Evolutionary conservation across 2,113 vertebrate species (phyloP).

Genomic region (Pygoscelis adeliae): DNA sequence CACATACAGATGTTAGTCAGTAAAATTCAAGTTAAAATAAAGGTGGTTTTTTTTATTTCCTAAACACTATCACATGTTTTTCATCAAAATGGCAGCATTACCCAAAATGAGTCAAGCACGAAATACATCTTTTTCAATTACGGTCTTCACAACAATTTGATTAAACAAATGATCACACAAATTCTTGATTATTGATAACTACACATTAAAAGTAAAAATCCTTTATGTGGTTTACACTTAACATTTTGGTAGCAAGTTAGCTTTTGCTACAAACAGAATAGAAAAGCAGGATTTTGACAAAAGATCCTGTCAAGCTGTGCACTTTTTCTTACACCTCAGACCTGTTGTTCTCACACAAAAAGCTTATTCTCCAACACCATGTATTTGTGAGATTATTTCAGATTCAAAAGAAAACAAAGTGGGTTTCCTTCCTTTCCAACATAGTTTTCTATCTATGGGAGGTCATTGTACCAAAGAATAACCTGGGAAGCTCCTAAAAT

Average conservation of each 20-base stretch:
- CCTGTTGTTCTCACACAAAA: slow-evolving; percentile 31
- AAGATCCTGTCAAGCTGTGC: not conserved
- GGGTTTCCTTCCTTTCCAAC: not conserved
- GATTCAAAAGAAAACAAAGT: not conserved
- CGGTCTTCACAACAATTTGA: not conserved
- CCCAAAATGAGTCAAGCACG: not conserved
- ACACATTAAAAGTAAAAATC: not conserved
- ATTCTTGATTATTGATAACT: not conserved
- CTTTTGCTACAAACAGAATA: not conserved
- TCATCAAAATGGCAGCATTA: slow-evolving; percentile 12
- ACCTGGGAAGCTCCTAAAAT: not conserved
- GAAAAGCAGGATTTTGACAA: slow-evolving; percentile 16
- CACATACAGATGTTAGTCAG: slow-evolving; percentile 22
- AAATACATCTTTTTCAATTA: not conserved
- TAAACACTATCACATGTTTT: not conserved
- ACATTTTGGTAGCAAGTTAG: not conserved
- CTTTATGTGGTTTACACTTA: not conserved
- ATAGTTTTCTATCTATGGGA: not conserved
- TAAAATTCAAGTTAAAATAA: not conserved
- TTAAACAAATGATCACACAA: not conserved
- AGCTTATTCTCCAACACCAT: not conserved
- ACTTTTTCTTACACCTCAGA: not conserved
- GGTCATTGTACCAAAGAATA: not conserved
- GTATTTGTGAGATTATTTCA: not conserved
- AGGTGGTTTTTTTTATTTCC: not conserved